phyloP scores from a whole-genome alignment of 2,888 invertebrate species.

The Orthosia cruda region DNA sequence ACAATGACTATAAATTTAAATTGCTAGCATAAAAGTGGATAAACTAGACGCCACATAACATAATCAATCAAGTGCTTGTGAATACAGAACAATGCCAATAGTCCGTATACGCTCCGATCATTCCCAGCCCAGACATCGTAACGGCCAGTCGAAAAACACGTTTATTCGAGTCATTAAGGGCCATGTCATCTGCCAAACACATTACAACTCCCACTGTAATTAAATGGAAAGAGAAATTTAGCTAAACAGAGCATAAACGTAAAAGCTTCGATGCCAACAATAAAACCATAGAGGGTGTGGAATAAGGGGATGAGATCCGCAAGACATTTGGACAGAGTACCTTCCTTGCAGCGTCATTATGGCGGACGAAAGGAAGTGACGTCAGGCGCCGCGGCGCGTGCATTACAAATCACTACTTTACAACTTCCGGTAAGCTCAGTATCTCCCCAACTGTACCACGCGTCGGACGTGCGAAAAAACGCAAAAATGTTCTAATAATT shows the following conservation, averaged over 20 bases:
- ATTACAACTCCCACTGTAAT: slow-evolving; percentile 84
- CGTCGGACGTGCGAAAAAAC: slow-evolving; percentile 84
- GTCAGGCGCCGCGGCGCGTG: slow-evolving; percentile 91
- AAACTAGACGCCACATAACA: not conserved
- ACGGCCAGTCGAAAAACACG: slow-evolving; percentile 68
- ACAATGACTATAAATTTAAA: not conserved
- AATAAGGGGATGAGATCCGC: slow-evolving; percentile 72
- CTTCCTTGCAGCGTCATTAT: slow-evolving; percentile 85
- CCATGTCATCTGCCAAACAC: slow-evolving; percentile 84
- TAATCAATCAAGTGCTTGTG: slow-evolving; percentile 43
- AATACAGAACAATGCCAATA: slow-evolving; percentile 21
- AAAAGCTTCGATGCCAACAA: slow-evolving; percentile 80
- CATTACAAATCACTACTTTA: slow-evolving; percentile 92
- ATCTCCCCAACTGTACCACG: slow-evolving; percentile 77
- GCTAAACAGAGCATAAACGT: slow-evolving; percentile 89
- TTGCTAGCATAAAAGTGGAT: not conserved
- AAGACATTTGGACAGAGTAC: slow-evolving; percentile 75
- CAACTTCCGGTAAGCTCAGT: slow-evolving; percentile 90
- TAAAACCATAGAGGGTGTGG: slow-evolving; percentile 79
- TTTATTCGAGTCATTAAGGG: slow-evolving; percentile 80
- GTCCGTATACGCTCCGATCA: slow-evolving; percentile 24
- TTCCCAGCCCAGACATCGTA: slow-evolving; percentile 43
- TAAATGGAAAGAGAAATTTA: slow-evolving; percentile 88
- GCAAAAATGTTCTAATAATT: slow-evolving; percentile 83
- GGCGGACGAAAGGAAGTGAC: slow-evolving; percentile 86